These are phyloP conservation scores for Luffia ferchaultella DNA, from an alignment of 2,888 invertebrate genomes.

Conservation along the genomic window DNA sequence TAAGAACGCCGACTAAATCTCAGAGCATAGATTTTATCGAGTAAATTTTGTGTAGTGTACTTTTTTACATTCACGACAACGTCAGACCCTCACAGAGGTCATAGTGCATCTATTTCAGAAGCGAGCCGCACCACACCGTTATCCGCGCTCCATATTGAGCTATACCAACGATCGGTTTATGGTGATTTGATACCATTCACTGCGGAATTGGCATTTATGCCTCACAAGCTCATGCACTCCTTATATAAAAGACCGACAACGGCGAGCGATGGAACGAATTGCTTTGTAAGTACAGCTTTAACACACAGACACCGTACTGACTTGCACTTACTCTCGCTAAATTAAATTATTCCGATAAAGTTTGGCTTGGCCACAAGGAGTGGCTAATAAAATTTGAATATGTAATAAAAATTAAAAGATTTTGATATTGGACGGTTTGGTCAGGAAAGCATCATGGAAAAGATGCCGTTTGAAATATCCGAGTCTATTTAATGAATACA, in stretches of 20 bases:
- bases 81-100: neutral
- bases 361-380: too few species aligned
- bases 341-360: too few species aligned
- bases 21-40: neutral
- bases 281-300: too few species aligned
- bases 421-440: too few species aligned
- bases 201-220: constrained; percentile 50
- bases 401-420: too few species aligned
- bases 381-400: too few species aligned
- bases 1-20: neutral
- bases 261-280: constrained; percentile 11
- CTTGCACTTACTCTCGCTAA: too few species aligned
- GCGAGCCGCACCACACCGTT: constrained; percentile 32
- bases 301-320: too few species aligned
- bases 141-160: constrained; percentile 48
- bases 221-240: constrained; percentile 21
- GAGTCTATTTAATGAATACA: too few species aligned
- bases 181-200: constrained; percentile 62
- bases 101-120: constrained; percentile 21
- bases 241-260: constrained; percentile 8
- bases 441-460: too few species aligned
- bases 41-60: neutral
- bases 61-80: neutral
- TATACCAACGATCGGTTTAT: constrained; percentile 30
- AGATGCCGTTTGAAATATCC: too few species aligned